Evolutionary conservation across 2,888 invertebrate species (phyloP).

Genomic region (Scelioninae gen. 2): DNA sequence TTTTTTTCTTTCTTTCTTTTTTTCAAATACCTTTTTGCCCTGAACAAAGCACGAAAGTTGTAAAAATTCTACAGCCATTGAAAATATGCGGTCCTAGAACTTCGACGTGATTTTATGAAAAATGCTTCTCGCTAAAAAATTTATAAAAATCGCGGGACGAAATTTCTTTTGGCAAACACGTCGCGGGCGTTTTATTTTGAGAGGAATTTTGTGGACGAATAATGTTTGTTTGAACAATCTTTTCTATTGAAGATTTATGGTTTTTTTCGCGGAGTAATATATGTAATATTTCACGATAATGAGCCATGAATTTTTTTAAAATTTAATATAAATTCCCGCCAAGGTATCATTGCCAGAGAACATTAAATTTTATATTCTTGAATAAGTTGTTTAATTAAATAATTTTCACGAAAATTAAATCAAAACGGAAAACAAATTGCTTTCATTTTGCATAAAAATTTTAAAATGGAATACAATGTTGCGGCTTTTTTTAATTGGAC

Average conservation of each 20-base stretch:
- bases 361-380: too few relatives aligned
- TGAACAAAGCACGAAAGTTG: slow-evolving; percentile 45
- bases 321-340: too few relatives aligned
- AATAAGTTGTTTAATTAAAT: too few relatives aligned
- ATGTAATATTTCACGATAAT: neutral
- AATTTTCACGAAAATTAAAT: too few relatives aligned
- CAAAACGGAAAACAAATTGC: too few relatives aligned
- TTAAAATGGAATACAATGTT: neutral
- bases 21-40: slow-evolving; percentile 25
- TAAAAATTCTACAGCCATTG: slow-evolving; percentile 44
- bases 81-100: slow-evolving; percentile 36
- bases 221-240: neutral
- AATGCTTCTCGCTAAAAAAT: slow-evolving; percentile 39
- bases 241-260: neutral
- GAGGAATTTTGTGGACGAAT: slow-evolving; percentile 14
- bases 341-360: too few relatives aligned
- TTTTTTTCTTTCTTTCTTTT: slow-evolving; percentile 10
- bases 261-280: neutral
- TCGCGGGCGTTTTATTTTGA: slow-evolving; percentile 31
- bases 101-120: slow-evolving; percentile 37
- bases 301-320: neutral
- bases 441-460: too few relatives aligned
- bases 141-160: slow-evolving; percentile 34
- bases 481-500: too few relatives aligned
- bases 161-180: slow-evolving; percentile 40